Percentiles rank a stretch among this genome's conserved stretches.
phyloP scores from a whole-genome alignment of 2,797 vertebrate species.

The Aphelocoma californica region DNA sequence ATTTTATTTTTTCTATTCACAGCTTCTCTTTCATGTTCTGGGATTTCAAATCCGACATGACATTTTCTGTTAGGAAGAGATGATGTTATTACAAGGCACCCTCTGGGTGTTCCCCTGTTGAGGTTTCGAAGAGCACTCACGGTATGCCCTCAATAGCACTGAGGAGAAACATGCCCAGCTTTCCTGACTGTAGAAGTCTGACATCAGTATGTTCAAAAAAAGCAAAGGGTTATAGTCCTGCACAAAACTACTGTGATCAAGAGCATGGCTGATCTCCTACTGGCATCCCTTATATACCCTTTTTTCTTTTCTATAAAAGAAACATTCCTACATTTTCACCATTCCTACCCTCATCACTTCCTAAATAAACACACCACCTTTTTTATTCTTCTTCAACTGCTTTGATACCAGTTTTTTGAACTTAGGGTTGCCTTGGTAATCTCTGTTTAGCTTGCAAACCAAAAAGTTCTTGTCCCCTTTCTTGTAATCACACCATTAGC shows the following conservation, averaged over 20 bases:
- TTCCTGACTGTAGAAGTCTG: background rate
- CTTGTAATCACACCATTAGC: background rate
- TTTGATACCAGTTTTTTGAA: background rate
- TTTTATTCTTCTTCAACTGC: background rate
- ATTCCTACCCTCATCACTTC: background rate
- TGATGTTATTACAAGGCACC: background rate
- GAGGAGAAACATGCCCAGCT: background rate
- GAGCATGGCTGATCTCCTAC: background rate
- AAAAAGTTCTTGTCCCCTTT: background rate
- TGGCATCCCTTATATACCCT: fast-evolving
- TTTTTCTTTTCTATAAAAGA: background rate
- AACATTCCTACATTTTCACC: background rate
- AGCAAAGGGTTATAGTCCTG: background rate
- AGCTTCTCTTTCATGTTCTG: background rate
- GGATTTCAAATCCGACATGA: background rate
- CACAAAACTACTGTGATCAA: background rate
- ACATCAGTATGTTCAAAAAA: background rate
- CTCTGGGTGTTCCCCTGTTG: background rate
- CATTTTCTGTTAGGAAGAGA: background rate
- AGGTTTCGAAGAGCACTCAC: background rate
- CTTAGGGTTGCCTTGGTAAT: background rate
- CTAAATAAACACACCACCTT: background rate
- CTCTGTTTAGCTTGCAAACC: background rate
- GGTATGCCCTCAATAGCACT: background rate
- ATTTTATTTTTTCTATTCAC: background rate